Conservation (phyloP, 2,797 vertebrate genomes). For the Argyrosomus regius region DNA sequence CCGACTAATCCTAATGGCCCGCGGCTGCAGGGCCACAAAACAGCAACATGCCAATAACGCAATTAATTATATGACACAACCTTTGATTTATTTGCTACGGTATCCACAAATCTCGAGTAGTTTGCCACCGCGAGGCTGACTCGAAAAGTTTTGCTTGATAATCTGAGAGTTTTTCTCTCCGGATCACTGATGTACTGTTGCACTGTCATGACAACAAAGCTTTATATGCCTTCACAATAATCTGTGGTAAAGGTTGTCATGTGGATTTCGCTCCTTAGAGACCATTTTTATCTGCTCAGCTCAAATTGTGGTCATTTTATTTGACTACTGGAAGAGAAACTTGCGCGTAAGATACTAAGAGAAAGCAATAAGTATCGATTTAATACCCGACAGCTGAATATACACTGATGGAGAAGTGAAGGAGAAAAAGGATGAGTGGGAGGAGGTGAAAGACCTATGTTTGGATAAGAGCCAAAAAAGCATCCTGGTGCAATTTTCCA, state of each 20-base stretch:
- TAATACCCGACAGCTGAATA: not conserved
- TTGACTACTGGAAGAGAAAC: slow-evolving; percentile 29
- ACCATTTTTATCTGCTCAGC: slow-evolving; percentile 43
- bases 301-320: slow-evolving; percentile 45
- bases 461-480: slow-evolving; percentile 50
- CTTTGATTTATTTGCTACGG: slow-evolving; percentile 36
- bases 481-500: slow-evolving; percentile 24
- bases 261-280: slow-evolving; percentile 40
- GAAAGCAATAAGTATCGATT: slow-evolving; percentile 8
- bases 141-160: slow-evolving; percentile 27
- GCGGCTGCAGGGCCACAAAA: slow-evolving; percentile 46
- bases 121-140: slow-evolving; percentile 23
- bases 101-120: slow-evolving; percentile 22
- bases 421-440: slow-evolving; percentile 35
- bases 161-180: slow-evolving; percentile 7
- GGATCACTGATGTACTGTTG: slow-evolving; percentile 19
- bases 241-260: slow-evolving; percentile 25
- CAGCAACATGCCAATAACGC: slow-evolving; percentile 57
- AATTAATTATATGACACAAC: slow-evolving; percentile 56
- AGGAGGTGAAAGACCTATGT: slow-evolving; percentile 42
- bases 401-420: slow-evolving; percentile 22
- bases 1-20: slow-evolving; percentile 63
- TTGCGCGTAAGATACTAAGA: not conserved
- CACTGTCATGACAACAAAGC: slow-evolving; percentile 42
- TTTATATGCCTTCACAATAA: slow-evolving; percentile 10